Conservation (phyloP, 2,888 invertebrate species). For the Diplolepis rosae region DNA sequence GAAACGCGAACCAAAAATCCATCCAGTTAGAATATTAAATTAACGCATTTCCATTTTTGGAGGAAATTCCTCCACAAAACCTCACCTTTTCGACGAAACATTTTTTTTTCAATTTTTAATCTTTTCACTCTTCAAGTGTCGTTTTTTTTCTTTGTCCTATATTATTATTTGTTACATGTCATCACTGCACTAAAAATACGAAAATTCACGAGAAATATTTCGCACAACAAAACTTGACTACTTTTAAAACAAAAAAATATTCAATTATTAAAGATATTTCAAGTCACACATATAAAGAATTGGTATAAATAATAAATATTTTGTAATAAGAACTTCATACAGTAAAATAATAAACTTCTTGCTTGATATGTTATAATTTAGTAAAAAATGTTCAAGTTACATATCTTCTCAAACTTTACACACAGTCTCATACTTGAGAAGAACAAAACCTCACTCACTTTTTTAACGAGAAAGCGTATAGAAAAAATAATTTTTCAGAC, state of each 20-base stretch:
- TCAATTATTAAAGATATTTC: too few relatives aligned
- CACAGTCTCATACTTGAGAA: background rate
- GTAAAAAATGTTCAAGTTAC: background rate
- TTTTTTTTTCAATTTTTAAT: background rate
- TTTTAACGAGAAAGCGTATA: background rate
- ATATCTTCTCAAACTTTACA: background rate
- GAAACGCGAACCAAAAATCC: slow-evolving; percentile 18
- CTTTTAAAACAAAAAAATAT: too few relatives aligned
- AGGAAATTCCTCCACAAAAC: slow-evolving; percentile 15
- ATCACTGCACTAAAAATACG: slow-evolving; percentile 12
- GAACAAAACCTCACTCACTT: background rate
- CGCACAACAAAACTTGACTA: background rate
- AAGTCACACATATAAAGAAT: too few relatives aligned
- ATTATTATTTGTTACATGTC: background rate
- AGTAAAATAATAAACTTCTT: too few relatives aligned
- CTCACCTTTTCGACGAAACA: background rate
- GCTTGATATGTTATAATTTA: too few relatives aligned
- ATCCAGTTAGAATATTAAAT: background rate
- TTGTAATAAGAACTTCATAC: too few relatives aligned
- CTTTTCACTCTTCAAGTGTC: background rate
- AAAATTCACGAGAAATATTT: too few relatives aligned
- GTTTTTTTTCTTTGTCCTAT: background rate
- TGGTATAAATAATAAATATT: too few relatives aligned
- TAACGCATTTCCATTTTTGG: slow-evolving; percentile 3
- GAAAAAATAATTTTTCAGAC: background rate